Base-by-base conservation (phyloP, 2,797 vertebrate genomes). In the Hephaestus fuliginosus region DNA sequence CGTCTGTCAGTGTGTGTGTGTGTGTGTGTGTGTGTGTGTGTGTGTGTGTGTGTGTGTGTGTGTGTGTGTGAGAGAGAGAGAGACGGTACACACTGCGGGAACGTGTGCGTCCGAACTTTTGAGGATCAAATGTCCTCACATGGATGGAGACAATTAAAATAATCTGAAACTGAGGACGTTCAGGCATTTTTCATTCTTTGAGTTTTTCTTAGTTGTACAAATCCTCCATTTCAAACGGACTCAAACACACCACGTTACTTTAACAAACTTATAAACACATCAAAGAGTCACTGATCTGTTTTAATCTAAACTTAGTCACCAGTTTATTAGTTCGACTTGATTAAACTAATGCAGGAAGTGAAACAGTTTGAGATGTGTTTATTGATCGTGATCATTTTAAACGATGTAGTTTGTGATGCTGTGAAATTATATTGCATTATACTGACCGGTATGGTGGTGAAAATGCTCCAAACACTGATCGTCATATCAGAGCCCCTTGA, bases 1-100 rank as follows among this genome's bases (percentile, higher is more conserved):
- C 55, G 6, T 56, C 18, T 68, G 80, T 41, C 51, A 41, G 71
- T 49, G 74, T 56, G 80, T 81, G 51, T 70, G 65, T 57, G 53
- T 58, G 33, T 14, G 9, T n/a, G 53, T 36, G 46, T 51, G 41
- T 39, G 53, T 17, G 22, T 53, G 25, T 25, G 25, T 43, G 7
- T 49, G 74, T 56, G 80, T 81, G 51, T 70, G 65, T 57, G 53
- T 58, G 33, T 14, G 9, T n/a, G 53, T 36, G 46, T 51, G 41
- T 39, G 53, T 17, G 22, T 53, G 25, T 25, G 25, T 43, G 7
- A 22, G n/a, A n/a, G n/a, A n/a, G n/a, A n/a, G n/a, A 33, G 30
- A 5, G 30, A 33, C 30, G 3, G 25, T 25, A 25, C 25, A 25
- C 30, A 33, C 30, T 33, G 30, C 30, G 5, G 30, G 30, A 33